These are phyloP conservation scores for Paratilapia polleni DNA, from an alignment of 2,113 vertebrate genomes.

Conservation along the genomic window DNA sequence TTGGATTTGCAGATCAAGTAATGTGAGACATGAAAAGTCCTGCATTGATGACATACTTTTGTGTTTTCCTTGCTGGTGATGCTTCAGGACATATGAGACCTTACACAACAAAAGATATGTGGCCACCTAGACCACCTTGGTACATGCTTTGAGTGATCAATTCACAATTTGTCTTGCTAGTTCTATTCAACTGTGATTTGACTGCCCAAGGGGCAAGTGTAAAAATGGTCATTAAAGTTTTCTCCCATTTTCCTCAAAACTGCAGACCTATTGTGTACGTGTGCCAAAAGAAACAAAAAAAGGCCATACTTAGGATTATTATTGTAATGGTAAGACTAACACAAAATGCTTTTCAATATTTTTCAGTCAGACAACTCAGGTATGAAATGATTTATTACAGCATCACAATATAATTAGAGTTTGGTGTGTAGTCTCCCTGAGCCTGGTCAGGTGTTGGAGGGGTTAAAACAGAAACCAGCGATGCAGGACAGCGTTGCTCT, in stretches of 20 bases:
- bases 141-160: no score
- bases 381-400: not conserved
- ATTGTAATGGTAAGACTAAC: not conserved
- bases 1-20: not conserved
- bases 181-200: no score
- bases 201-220: not conserved
- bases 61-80: not conserved
- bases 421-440: no score
- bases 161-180: no score
- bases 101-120: not conserved
- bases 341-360: not conserved
- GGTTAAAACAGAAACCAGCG: not conserved
- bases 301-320: not conserved
- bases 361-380: not conserved
- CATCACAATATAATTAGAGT: not conserved
- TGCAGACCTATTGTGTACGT: not conserved
- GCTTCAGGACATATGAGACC: not conserved
- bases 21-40: not conserved
- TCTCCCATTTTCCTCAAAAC: not conserved
- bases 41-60: not conserved
- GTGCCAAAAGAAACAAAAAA: not conserved
- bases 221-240: not conserved
- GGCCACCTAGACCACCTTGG: no score
- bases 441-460: not conserved
- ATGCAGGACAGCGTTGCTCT: not conserved